Conservation (phyloP, 2,797 vertebrate species). For the Otolemur crassicaudatus region DNA sequence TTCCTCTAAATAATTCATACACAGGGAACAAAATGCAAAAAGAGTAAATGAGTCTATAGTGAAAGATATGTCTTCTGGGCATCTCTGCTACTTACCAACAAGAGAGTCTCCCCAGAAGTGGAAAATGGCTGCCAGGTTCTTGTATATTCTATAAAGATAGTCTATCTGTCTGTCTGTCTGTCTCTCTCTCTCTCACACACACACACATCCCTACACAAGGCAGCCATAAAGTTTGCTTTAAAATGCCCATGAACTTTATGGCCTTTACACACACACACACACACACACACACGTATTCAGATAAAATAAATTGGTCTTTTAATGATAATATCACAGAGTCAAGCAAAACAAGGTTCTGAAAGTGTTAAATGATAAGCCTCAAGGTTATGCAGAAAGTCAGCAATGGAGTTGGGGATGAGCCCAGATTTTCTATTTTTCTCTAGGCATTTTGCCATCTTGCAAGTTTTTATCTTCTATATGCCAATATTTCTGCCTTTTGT, state of each 20-base stretch:
- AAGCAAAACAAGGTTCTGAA: conserved; percentile 29
- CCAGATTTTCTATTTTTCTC: conserved; percentile 70
- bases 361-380: conserved; percentile 68
- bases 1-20: background rate
- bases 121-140: background rate
- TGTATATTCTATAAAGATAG: background rate
- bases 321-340: background rate
- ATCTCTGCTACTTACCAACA: background rate
- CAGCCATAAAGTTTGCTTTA: too few species aligned
- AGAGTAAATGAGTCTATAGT: background rate
- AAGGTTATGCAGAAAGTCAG: conserved; percentile 69
- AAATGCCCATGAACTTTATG: too few species aligned
- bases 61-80: background rate
- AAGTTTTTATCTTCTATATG: conserved; percentile 66
- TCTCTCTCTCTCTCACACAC: too few species aligned
- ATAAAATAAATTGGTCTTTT: conserved; percentile 38
- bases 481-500: conserved; percentile 75
- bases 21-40: conserved; percentile 18
- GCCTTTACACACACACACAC: too few species aligned
- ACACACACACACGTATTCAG: background rate
- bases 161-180: background rate
- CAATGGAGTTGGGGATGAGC: conserved; percentile 51
- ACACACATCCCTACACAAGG: too few species aligned
- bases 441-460: conserved; percentile 70
- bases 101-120: background rate